A percentile compares a stretch with the other conserved stretches of the same genome.
Conservation (phyloP, 2,888 invertebrate genomes). For the Axea sp. region DNA sequence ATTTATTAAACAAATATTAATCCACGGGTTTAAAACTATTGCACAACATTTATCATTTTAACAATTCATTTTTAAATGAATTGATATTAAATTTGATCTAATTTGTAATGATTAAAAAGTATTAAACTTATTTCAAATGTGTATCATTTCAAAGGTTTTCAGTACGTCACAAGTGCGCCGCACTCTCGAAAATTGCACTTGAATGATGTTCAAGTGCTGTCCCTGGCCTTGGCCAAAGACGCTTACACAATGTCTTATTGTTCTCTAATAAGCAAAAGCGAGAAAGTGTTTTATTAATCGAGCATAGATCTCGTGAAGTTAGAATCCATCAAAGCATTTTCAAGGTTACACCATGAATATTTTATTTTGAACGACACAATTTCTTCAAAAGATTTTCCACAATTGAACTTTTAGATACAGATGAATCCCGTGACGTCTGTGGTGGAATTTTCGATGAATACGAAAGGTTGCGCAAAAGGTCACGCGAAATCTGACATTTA, state of each 20-base stretch:
- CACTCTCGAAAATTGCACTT: conserved; percentile 8
- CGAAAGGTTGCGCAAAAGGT: too few relatives aligned
- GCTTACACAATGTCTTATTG: conserved; percentile 8
- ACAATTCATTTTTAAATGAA: too few relatives aligned
- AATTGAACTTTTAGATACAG: not conserved
- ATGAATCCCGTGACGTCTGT: not conserved
- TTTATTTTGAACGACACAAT: too few relatives aligned
- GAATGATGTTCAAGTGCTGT: conserved; percentile 3
- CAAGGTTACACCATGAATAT: not conserved
- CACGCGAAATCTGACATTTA: not conserved
- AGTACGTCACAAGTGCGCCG: conserved; percentile 2
- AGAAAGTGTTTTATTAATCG: conserved; percentile 17
- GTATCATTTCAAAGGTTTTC: too few relatives aligned
- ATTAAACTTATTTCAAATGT: too few relatives aligned
- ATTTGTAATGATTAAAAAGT: too few relatives aligned
- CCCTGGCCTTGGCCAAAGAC: conserved; percentile 11
- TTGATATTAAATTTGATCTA: too few relatives aligned
- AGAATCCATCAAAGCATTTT: not conserved
- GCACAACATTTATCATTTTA: too few relatives aligned
- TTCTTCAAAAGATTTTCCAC: not conserved
- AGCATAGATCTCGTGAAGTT: not conserved
- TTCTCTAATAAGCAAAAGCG: conserved; percentile 10
- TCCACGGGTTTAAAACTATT: too few relatives aligned
- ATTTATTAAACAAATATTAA: too few relatives aligned
- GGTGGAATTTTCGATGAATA: not conserved